Base-by-base conservation (phyloP, 2,888 invertebrate genomes). In the Mythimna loreyi region DNA sequence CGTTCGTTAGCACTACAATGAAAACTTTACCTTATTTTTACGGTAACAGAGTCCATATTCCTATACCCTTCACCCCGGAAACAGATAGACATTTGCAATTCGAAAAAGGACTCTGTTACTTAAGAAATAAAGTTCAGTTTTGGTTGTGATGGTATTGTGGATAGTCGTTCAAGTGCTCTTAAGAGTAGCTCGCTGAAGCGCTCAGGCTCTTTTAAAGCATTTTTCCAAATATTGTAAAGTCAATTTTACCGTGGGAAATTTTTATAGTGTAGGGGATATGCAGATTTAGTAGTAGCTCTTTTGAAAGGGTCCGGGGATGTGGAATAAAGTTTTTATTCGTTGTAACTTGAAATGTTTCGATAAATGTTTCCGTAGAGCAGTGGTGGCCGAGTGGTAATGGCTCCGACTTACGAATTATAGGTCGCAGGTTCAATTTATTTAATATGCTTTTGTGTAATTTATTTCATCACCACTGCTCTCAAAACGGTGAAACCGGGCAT, bases 221-320 rank as follows among this genome's bases (percentile, higher is more conserved):
- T 80, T n/a, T 82, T 75, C 80, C 80, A 75, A 80, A 80, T 82
- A 82, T 67, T 75, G 67, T 80, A 57, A 75, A 82, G 64, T 69
- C 65, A 70, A 75, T 82, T 80, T 80, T 67, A 79, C 40, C 72
- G 47, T 53, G 21, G 21, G 62, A 65, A 43, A 5, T 55, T 66
- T 73, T 55, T 57, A 61, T 65, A 52, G 57, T n/a, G 40, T 36
- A 52, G 11, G 13, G 21, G 9, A 7, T 36, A 45, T 25, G 30
- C 21, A 61, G 43, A 49, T 19, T 19, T 23, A 16, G 33, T 52
- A 57, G 49, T 56, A 5, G 4, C 4, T 45, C 7, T 33, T 43
- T 33, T 72, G 4, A 25, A 72, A 60, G 19, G 3, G 36, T 3
- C 23, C 9, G 5, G 36, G 8, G 33, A 7, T 33, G 21, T 3